Conservation (phyloP, 2,888 invertebrate species). For the Dromius quadrimaculatus region DNA sequence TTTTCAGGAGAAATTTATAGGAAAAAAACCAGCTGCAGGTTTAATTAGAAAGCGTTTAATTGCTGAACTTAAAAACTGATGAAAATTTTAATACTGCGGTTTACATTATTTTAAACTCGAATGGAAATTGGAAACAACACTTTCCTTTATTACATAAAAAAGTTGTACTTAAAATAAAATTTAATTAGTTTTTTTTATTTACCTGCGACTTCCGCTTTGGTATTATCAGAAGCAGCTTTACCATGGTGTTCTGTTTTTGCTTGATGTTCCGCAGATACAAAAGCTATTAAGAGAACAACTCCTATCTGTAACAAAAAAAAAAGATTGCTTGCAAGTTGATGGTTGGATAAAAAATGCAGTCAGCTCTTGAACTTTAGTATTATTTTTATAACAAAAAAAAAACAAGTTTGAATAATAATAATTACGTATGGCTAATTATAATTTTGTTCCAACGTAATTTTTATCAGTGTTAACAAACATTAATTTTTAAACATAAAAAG, state of each 20-base stretch:
- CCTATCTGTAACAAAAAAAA: conserved; percentile 25
- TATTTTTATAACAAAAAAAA: no score
- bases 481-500: no score
- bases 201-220: conserved; percentile 12
- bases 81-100: neutral
- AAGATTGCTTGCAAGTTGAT: no score
- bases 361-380: no score
- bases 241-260: conserved; percentile 23
- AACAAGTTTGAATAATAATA: no score
- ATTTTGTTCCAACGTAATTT: no score
- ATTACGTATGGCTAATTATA: no score
- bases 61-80: neutral
- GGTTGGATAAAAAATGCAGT: no score
- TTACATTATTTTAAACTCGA: neutral
- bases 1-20: conserved; percentile 15
- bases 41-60: conserved; percentile 31
- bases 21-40: conserved; percentile 6
- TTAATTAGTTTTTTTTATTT: neutral
- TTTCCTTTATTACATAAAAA: neutral
- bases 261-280: conserved; percentile 28
- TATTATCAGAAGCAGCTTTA: neutral
- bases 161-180: no score
- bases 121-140: neutral
- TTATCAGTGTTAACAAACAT: no score
- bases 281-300: conserved; percentile 29